Evolutionary conservation across 2,113 vertebrate genomes (phyloP).

Genomic region (Thinocorus orbignyianus): DNA sequence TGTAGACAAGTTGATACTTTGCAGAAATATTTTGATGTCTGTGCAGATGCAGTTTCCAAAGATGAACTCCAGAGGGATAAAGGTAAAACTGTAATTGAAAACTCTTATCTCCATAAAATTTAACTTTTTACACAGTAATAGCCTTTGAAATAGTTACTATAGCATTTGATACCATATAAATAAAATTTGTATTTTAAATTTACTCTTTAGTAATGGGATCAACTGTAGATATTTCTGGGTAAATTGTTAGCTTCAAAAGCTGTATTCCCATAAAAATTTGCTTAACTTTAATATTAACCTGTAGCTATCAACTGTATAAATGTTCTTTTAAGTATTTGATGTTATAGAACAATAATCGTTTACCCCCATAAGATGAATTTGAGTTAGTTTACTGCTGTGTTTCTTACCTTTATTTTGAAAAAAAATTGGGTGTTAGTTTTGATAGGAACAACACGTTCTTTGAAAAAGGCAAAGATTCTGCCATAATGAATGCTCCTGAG

Average conservation of each 20-base stretch:
- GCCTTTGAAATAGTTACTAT: not conserved
- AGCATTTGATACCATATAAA: not conserved
- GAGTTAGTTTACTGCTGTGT: not conserved
- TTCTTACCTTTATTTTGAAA: not conserved
- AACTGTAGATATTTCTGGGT: not conserved
- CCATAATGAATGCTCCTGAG: not conserved
- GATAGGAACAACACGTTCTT: not conserved
- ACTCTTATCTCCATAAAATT: not conserved
- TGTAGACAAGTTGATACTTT: conserved; percentile 82
- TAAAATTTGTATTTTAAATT: not conserved
- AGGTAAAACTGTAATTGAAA: conserved; percentile 77
- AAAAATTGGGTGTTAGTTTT: not conserved
- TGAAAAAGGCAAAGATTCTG: not conserved
- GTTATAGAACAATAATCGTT: not conserved
- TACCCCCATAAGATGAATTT: not conserved
- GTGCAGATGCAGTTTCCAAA: conserved; percentile 88
- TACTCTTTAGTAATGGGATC: not conserved
- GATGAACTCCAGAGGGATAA: conserved; percentile 92
- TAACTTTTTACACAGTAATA: not conserved
- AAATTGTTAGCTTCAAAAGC: not conserved
- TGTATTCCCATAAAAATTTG: not conserved
- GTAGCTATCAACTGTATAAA: not conserved
- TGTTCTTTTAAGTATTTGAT: not conserved
- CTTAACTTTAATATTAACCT: not conserved
- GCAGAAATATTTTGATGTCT: conserved; percentile 81